Base-by-base conservation (phyloP, 2,888 invertebrate species). In the Oscheius sp. region DNA sequence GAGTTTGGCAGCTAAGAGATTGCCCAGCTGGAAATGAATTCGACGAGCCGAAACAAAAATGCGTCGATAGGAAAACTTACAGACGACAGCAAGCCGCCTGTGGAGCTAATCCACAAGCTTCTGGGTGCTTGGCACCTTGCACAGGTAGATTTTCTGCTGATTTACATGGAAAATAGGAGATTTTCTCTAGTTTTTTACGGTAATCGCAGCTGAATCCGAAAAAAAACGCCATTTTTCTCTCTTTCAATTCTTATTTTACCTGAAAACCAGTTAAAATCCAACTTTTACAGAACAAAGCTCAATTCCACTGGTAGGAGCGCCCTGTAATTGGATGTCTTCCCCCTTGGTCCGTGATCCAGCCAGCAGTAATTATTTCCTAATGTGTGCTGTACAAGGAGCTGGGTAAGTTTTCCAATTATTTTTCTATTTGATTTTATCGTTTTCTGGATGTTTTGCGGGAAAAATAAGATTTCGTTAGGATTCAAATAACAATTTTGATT, bases 291-390 rank as follows among this genome's bases (percentile, higher is more conserved):
- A 52, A 16, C 41, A 52, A 25, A 82, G 76, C 64, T 13, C 61
- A 7, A 74, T 75, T 41, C 84, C 85, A 2, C 29, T 46, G 1
- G 73, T 81, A 18, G 86, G 86, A 7, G 72, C 73, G 12, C 49
- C 73, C 9, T 88, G 88, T 73, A 84, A 81, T 70, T 88, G 88
- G 88, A 73, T 81, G 58, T 73, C 80, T 0, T 79, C 87, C 0
- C 13, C 74, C 1, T 78, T 88, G 3, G 77, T 84, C 45, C 61
- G 76, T 25, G 86, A 84, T 59, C 75, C 84, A 1, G 53, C 70
- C 23, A 79, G 76, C 70, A 76, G 73, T 52, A 69, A 75, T 12
- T 78, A 82, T 73, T 88, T 88, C 73, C 76, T 88, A 27, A 87
- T 88, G 70, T 88, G 88, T 70, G 80, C 85, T 3, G 84, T 82